Evolutionary conservation across 2,888 invertebrate genomes (phyloP).

Genomic region (Dryadula phaetusa): DNA sequence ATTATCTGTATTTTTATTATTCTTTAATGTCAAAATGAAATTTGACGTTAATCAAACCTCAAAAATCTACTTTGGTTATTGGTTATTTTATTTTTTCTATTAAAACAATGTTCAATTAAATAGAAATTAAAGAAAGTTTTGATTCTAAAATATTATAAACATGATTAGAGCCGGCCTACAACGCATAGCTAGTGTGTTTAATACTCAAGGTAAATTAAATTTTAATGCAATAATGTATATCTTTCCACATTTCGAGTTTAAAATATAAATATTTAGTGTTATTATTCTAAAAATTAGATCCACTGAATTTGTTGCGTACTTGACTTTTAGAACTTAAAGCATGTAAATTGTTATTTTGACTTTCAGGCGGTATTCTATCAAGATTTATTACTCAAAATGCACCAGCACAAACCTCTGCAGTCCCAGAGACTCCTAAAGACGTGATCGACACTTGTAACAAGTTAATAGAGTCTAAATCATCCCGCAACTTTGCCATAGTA

Average conservation of each 20-base stretch:
- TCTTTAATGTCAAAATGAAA: slow-evolving; percentile 12
- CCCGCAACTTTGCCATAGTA: slow-evolving; percentile 92
- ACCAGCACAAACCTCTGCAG: slow-evolving; percentile 56
- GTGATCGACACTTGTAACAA: slow-evolving; percentile 87
- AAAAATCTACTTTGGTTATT: background rate
- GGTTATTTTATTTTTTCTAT: slow-evolving; percentile 8
- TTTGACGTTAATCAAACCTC: background rate
- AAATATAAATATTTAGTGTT: background rate
- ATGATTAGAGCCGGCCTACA: slow-evolving; percentile 69
- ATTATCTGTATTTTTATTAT: background rate
- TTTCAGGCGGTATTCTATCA: slow-evolving; percentile 69
- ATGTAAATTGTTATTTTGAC: no score
- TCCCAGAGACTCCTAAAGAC: slow-evolving; percentile 68
- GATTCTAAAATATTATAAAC: slow-evolving; percentile 52
- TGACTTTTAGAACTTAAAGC: no score
- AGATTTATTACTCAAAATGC: slow-evolving; percentile 65
- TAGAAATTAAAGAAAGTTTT: background rate
- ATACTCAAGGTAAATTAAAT: slow-evolving; percentile 58
- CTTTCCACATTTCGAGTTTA: slow-evolving; percentile 1
- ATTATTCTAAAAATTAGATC: no score
- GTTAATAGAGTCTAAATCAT: slow-evolving; percentile 83
- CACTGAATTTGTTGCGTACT: no score
- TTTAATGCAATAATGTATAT: background rate
- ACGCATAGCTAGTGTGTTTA: slow-evolving; percentile 61
- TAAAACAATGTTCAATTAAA: slow-evolving; percentile 6